These are phyloP conservation scores for Dicyrtomina minuta DNA, from an alignment of 2,888 invertebrate species.

Conservation along the genomic window DNA sequence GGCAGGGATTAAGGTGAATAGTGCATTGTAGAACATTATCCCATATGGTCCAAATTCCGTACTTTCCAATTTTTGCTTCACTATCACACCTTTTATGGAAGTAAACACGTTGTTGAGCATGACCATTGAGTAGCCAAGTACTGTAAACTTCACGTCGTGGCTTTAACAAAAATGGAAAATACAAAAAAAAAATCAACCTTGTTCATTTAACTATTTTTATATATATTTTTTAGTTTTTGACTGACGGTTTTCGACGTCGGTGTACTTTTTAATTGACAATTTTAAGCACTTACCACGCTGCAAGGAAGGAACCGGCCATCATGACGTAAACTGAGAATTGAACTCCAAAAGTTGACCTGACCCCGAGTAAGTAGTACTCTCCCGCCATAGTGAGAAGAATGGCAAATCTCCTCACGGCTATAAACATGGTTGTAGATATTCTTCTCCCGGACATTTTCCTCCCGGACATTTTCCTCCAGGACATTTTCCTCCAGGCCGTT, in stretches of 20 bases:
- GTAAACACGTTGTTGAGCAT: slow-evolving; percentile 91
- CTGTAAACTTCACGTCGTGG: slow-evolving; percentile 90
- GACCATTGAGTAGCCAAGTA: slow-evolving; percentile 85
- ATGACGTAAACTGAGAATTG: slow-evolving; percentile 91
- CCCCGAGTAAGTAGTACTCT: slow-evolving; percentile 81
- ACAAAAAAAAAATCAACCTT: too few species aligned
- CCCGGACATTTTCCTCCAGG: too few species aligned
- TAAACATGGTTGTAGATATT: not conserved
- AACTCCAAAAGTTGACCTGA: slow-evolving; percentile 59
- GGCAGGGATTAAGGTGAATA: slow-evolving; percentile 83
- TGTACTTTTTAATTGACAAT: not conserved
- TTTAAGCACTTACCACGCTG: slow-evolving; percentile 63
- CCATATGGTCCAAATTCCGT: slow-evolving; percentile 91
- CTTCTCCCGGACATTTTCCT: too few species aligned
- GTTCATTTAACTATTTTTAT: too few species aligned
- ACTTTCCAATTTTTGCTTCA: slow-evolving; percentile 93
- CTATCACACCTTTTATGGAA: slow-evolving; percentile 95
- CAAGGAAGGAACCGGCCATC: slow-evolving; percentile 90
- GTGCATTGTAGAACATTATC: slow-evolving; percentile 85
- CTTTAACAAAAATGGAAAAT: slow-evolving; percentile 18
- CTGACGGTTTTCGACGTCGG: too few species aligned
- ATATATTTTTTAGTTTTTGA: too few species aligned
- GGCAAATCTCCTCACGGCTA: slow-evolving; percentile 70
- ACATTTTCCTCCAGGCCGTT: too few species aligned
- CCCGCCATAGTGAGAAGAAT: slow-evolving; percentile 97